Evolutionary conservation across 2,797 vertebrate genomes (phyloP), one percentile per base, ranked within the genome.

Genomic region (Falco berigora): DNA sequence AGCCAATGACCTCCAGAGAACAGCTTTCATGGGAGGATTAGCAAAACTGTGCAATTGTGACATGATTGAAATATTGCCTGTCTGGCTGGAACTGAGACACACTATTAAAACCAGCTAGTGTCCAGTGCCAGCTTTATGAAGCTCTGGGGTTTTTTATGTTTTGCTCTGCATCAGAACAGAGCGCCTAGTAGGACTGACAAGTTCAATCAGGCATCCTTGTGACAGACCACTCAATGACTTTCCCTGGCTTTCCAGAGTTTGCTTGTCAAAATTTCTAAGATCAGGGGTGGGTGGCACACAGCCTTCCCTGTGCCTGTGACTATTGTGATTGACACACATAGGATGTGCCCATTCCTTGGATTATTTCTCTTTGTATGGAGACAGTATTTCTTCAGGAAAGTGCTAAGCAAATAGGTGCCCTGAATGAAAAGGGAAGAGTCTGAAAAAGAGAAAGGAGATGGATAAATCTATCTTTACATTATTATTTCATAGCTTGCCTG

Each of bases 321-420:
- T 15, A 3, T 20, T 0, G 0, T 14, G 32, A 23, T 81, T 36
- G 58, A 64, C 44, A 44, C 1, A 3, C 21, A 17, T 16, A 12
- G 21, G 27, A n/a, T 3, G 0, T 19, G 10, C 67, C 55, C 3
- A 0, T n/a, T 9, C 17, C 42, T 58, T 5, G 1, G 30, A 21
- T 42, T 36, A 27, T n/a, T 78, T 46, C 36, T 40, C 13, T 52
- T 72, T 14, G 8, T 9, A 19, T 5, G 5, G 42, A 55, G 47
- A 32, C 19, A 64, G 36, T 46, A 40, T n/a, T 88, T 68, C 55
- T 63, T 83, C 61, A 22, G 23, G 2, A 8, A 90, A 77, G 17
- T 14, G 25, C n/a, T 59, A 44, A 79, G 50, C 58, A n/a, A 80
- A 75, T 4, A 47, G 4, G 5, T 61, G 58, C 77, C 36, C 28